These are phyloP conservation scores for Varecia variegata DNA, from an alignment of 2,797 vertebrate genomes.

Conservation along the genomic window DNA sequence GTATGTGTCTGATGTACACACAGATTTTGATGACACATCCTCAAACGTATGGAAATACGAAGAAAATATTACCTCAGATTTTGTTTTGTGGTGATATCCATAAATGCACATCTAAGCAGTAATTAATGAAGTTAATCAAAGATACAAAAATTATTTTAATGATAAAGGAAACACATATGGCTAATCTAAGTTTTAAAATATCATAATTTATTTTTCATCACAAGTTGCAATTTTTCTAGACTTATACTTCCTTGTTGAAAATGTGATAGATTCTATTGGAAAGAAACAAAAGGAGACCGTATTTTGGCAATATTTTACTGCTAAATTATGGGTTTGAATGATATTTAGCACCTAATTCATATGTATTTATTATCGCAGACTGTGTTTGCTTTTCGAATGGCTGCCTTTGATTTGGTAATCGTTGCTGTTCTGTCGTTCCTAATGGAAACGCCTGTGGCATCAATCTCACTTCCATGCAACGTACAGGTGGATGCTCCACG, in stretches of 20 bases:
- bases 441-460: not conserved
- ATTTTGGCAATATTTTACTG: not conserved
- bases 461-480: not conserved
- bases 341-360: not conserved
- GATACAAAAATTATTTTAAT: not conserved
- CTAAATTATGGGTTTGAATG: not conserved
- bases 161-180: not conserved
- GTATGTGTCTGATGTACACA: not conserved
- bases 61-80: not conserved
- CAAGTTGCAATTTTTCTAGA: not conserved
- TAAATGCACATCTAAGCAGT: not conserved
- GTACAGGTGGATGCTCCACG: not conserved
- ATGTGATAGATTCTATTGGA: not conserved
- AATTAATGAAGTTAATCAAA: not conserved
- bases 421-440: not conserved
- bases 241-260: not conserved
- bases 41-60: not conserved
- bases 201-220: not conserved
- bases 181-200: not conserved
- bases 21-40: not conserved
- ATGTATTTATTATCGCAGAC: not conserved
- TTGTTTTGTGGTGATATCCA: not conserved
- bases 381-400: not conserved
- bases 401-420: not conserved
- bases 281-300: not conserved